Percentiles rank a stretch among this genome's conserved stretches.
These are phyloP conservation scores for Centropyge bicolor DNA, from an alignment of 2,797 vertebrate genomes.

Conservation along the genomic window DNA sequence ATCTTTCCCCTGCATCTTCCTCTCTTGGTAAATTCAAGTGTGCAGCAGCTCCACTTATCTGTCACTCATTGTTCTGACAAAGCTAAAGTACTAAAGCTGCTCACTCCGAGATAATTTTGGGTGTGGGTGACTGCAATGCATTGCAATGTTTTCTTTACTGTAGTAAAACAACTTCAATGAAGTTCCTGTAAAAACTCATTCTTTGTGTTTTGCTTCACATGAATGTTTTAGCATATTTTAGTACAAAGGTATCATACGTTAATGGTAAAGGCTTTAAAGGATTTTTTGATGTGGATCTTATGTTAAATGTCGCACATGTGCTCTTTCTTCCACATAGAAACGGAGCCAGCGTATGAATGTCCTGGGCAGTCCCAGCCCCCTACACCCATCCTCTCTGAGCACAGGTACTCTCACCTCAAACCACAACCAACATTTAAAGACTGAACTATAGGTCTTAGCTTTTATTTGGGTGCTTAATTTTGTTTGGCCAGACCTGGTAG, in stretches of 20 bases:
- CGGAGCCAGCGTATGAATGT: conserved; percentile 95
- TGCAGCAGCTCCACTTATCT: conserved; percentile 27
- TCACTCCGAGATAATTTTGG: not conserved
- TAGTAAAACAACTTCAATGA: not conserved
- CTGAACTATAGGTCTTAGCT: not conserved
- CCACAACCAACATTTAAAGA: not conserved
- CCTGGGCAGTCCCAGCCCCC: conserved; percentile 93
- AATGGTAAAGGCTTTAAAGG: not conserved
- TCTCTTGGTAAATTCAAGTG: conserved; percentile 20
- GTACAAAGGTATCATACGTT: not conserved
- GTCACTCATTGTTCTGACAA: conserved; percentile 23
- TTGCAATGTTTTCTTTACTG: not conserved
- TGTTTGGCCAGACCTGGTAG: not conserved
- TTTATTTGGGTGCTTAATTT: not conserved
- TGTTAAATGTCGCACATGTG: conserved; percentile 9
- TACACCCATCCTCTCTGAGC: conserved; percentile 92
- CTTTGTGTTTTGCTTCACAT: not conserved
- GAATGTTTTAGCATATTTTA: not conserved
- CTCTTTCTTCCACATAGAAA: conserved; percentile 84
- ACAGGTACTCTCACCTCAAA: conserved; percentile 86
- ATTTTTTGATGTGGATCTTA: too few species aligned
- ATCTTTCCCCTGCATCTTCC: conserved; percentile 3
- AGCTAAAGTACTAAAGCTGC: conserved; percentile 12
- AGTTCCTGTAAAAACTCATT: not conserved
- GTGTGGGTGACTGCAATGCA: not conserved